Conservation (phyloP, 1,140 invertebrate genomes). For the Camponotus floridanus region DNA sequence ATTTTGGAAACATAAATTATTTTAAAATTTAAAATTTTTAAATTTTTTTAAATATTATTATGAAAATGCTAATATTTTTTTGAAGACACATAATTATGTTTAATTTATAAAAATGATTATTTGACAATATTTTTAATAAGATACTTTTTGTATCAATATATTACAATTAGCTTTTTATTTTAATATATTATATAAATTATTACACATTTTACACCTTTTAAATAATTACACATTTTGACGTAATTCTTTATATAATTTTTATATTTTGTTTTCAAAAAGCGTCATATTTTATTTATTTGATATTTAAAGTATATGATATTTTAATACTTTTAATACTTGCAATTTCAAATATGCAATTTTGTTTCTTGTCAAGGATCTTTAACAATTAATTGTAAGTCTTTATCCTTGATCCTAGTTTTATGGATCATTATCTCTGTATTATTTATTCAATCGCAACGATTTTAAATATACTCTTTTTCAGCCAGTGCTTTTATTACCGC, state of each 20-base stretch:
- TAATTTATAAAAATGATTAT: background rate
- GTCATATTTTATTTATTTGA: background rate
- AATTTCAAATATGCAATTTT: background rate
- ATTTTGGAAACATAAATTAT: background rate
- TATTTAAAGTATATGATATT: background rate
- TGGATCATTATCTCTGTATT: background rate
- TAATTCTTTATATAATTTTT: background rate
- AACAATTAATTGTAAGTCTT: background rate
- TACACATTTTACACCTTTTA: too few relatives aligned
- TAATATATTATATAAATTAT: background rate
- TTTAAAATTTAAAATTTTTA: too few relatives aligned
- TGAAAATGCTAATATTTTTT: background rate
- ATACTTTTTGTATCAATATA: background rate
- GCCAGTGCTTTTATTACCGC: background rate
- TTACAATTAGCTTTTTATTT: background rate
- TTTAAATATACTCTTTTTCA: conserved; percentile 1
- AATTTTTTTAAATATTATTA: too few relatives aligned
- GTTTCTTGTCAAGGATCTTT: background rate
- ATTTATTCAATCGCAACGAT: background rate
- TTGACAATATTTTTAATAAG: background rate
- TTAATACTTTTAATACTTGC: background rate
- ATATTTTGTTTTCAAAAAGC: background rate
- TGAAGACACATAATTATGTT: background rate
- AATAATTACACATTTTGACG: background rate
- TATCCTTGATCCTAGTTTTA: background rate